Conservation (phyloP, 2,113 vertebrate species). For the Gopherus evgoodei region DNA sequence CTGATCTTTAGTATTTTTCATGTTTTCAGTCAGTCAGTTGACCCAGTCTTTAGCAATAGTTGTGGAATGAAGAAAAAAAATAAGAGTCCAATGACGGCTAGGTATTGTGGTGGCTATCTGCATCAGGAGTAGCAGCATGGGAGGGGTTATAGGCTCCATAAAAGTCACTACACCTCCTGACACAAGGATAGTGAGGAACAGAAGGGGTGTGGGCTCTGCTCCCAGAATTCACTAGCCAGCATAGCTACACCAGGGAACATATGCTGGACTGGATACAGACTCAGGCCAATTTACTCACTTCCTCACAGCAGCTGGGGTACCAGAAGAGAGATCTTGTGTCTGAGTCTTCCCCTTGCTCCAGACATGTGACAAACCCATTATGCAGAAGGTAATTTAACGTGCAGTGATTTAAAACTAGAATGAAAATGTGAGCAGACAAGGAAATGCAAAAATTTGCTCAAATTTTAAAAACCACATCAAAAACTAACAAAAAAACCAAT, state of each 20-base stretch:
- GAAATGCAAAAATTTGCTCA: not conserved
- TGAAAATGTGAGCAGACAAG: not conserved
- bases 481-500: not conserved
- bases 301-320: not conserved
- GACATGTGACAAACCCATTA: not conserved
- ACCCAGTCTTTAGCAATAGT: too few relatives aligned
- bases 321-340: not conserved
- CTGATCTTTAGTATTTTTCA: too few relatives aligned
- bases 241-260: not conserved
- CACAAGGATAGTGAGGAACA: not conserved
- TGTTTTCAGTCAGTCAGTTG: too few relatives aligned
- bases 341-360: rapidly evolving
- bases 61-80: too few relatives aligned
- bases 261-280: rapidly evolving
- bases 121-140: too few relatives aligned
- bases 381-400: not conserved
- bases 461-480: not conserved
- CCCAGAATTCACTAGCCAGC: not conserved
- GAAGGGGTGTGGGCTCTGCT: rapidly evolving
- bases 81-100: too few relatives aligned
- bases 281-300: rapidly evolving
- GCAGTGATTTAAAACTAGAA: not conserved
- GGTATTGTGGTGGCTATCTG: too few relatives aligned
- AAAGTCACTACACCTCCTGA: not conserved
- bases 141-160: not conserved